Base-by-base conservation (phyloP, 1,140 invertebrate species). In the Cryptotermes secundus region DNA sequence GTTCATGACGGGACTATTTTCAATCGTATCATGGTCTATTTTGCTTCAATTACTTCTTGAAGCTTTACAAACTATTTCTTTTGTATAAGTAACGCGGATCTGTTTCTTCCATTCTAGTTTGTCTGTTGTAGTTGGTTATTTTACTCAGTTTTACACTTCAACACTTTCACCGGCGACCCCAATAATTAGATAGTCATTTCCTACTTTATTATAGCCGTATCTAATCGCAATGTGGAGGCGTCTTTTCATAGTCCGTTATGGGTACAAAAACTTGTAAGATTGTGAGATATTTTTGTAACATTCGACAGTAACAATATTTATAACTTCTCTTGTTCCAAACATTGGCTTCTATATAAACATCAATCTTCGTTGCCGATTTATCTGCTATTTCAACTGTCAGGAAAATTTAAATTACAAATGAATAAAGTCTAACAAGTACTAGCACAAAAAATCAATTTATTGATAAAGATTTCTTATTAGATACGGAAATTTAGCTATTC, bases 51-150 rank as follows among this genome's bases (percentile, higher is more conserved):
- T 31, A 72, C 45, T 49, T 49, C 45, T 49, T 49, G 22, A 19
- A 49, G 45, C 45, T 49, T 49, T 49, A 49, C 45, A 49, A 49
- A 49, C 26, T 16, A 31, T 72, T 72, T 72, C 59, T 72, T 72
- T 72, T 72, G 26, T 72, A 9, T n/a, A 72, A 72, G n/a, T 31
- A 72, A 72, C 59, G n/a, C n/a, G 59, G 59, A n/a, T 59, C 53
- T 31, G 59, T 72, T 72, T 72, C 59, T 72, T 72, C 59, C 59
- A 72, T 16, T 72, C 59, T 72, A 72, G 59, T 49, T 49, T 49
- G 45, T 3, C 16, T 49, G 45, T 49, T 22, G 38, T 42, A 42
- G 45, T n/a, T 7, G 59, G 59, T 72, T 72, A 72, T n/a, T 72
- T n/a, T 72, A 31, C 26, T 3, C 59, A 72, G 59, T 72, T 72